Evolutionary conservation across 2,797 vertebrate genomes (phyloP), one percentile per base, ranked within the genome.

Genomic region (Clarias platycephalus): DNA sequence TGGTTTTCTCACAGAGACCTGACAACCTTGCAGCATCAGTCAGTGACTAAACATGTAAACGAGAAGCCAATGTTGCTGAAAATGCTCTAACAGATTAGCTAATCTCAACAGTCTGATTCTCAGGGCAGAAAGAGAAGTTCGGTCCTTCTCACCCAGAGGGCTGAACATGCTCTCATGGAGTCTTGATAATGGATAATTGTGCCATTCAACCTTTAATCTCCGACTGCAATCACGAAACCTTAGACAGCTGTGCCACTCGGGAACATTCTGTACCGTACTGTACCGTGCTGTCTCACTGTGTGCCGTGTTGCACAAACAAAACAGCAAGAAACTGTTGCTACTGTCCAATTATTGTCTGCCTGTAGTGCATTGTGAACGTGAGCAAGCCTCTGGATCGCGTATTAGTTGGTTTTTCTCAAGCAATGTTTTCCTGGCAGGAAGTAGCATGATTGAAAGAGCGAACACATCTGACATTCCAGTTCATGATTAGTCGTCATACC

Each of bases 401-500:
- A 26, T 76, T 37, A 66, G 85, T 49, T 66, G 44, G 49, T 63
- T 84, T 22, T 53, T 15, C 18, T 63, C 28, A 76, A 53, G 24
- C 28, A 72, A 80, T 76, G 53, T 83, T 85, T 87, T 84, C 57
- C 79, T 81, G 77, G 60, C 79, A 80, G n/a, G 34, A 85, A 64
- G 28, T 26, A 58, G 62, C 72, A 24, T 79, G 28, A 81, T 53
- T 31, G 74, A 28, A 68, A 81, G 57, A 34, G 18, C 40, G 83
- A 80, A 85, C 63, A 31, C 71, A 76, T 77, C 75, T 78, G 75
- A 90, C 87, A 91, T 86, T 84, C 89, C 91, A 90, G 89, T 88
- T 85, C 44, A 60, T 82, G 7, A 83, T 67, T 87, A 86, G 90
- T 88, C 86, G 88, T 90, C 88, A 87, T 91, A 89, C 91, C 90